A percentile compares a stretch with the other conserved stretches of the same genome.
Evolutionary conservation across 2,888 invertebrate genomes (phyloP).

Genomic region (Ceraclea dissimilis): DNA sequence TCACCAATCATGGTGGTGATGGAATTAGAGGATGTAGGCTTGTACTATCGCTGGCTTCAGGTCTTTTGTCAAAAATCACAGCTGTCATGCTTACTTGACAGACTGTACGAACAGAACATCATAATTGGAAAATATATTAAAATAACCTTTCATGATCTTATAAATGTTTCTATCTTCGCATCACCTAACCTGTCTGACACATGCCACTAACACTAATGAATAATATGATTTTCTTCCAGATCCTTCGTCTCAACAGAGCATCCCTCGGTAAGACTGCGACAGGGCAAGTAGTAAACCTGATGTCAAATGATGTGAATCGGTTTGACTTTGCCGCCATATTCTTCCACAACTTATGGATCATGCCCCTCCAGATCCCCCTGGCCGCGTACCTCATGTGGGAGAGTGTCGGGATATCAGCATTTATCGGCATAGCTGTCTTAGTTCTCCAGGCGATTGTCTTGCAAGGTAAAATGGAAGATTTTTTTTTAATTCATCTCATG

Average conservation of each 20-base stretch:
- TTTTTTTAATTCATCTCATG: too few relatives aligned
- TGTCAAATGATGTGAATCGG: conserved; percentile 52
- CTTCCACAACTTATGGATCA: conserved; percentile 48
- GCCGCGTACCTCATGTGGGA: conserved; percentile 37
- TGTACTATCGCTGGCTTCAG: too few relatives aligned
- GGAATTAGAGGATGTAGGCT: too few relatives aligned
- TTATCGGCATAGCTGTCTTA: conserved; percentile 44
- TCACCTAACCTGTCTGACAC: too few relatives aligned
- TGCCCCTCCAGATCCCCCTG: conserved; percentile 43
- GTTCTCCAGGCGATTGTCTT: conserved; percentile 29
- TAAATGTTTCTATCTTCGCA: too few relatives aligned
- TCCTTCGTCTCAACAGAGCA: conserved; percentile 40
- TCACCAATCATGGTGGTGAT: too few relatives aligned
- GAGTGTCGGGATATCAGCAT: conserved; percentile 34
- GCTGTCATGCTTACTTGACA: too few relatives aligned
- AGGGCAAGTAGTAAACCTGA: conserved; percentile 51
- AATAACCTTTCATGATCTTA: too few relatives aligned
- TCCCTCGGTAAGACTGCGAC: conserved; percentile 46
- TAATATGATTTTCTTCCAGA: conserved; percentile 30
- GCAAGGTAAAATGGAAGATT: conserved; percentile 20
- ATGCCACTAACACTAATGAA: too few relatives aligned
- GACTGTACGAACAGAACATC: too few relatives aligned
- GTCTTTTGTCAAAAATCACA: too few relatives aligned
- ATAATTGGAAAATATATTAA: too few relatives aligned
- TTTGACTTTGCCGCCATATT: conserved; percentile 48